Base-by-base conservation (phyloP, 2,888 invertebrate genomes). In the Troglohyphantes excavatus region DNA sequence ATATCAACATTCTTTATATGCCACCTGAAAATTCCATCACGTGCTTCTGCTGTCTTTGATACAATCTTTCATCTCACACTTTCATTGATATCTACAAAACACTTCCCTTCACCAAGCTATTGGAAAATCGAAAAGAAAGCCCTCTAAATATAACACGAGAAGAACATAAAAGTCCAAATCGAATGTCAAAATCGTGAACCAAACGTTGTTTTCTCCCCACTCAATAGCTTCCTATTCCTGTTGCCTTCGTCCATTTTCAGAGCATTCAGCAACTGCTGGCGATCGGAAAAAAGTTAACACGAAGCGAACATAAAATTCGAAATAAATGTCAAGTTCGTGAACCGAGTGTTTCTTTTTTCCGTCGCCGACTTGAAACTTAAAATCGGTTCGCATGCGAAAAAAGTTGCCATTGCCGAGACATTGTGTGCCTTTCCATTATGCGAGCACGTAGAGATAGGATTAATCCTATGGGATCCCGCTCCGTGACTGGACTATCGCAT, bases 401-500 rank as follows among this genome's bases (percentile, higher is more conserved):
- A 81, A 27, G 43, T 27, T 26, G 46, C 70, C 33, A 6, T 17
- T 46, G 17, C 13, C 19, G 5, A 46, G 59, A 59, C 26, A 82
- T n/a, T 68, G 53, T 65, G 21, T 78, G 6, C 59, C 39, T 39
- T 33, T 75, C 39, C 43, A 78, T 78, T 43, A 78, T 43, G 7
- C 3, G 19, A n/a, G 78, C 63, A 43, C 23, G 75, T n/a, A 19
- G 13, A 27, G 21, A 39, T 63, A 26, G 9, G 53, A 53, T 53
- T 33, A 53, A 53, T 46, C 73, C 72, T 73, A 73, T 83, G 72
- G 61, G 83, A 73, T 63, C 23, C 19, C 3, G 26, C n/a, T 23
- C 53, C 83, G 83, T 83, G 83, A 83, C 83, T 73, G n/a, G 83
- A 82, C 70, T 78, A 43, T 23, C n/a, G 46, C 21, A 81, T 9